These are phyloP conservation scores for Ferdinandea cuprea DNA, from an alignment of 2,888 invertebrate species.

Conservation along the genomic window DNA sequence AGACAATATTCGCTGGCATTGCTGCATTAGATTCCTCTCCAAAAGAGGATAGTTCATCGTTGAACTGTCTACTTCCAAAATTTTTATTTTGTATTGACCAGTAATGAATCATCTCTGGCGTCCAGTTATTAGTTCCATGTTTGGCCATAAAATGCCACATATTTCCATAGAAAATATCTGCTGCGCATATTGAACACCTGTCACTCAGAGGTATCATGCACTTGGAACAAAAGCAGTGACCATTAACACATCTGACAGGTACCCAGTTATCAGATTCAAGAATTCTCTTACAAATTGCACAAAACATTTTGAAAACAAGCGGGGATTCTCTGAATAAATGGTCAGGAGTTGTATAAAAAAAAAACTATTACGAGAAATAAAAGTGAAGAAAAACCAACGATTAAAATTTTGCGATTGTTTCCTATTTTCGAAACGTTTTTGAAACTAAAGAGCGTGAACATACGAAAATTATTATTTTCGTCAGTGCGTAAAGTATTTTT, in stretches of 20 bases:
- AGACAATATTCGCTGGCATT: constrained; percentile 13
- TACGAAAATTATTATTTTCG: background rate
- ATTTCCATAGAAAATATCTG: background rate
- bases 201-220: background rate
- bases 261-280: background rate
- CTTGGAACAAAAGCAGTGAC: constrained; percentile 13
- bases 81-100: background rate
- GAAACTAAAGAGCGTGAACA: background rate
- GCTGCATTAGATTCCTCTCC: background rate
- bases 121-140: background rate
- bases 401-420: constrained; percentile 25
- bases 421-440: constrained; percentile 1
- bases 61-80: background rate
- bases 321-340: background rate
- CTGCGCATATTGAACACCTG: constrained; percentile 18
- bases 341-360: constrained; percentile 1
- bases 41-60: background rate
- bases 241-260: background rate
- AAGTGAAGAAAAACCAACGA: constrained; percentile 8
- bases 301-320: constrained; percentile 12
- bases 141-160: background rate
- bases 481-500: constrained; percentile 1
- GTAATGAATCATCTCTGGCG: background rate
- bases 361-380: constrained; percentile 5
- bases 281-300: constrained; percentile 25